Evolutionary conservation across 2,797 vertebrate genomes (phyloP).

Genomic region (Hippocampus kuda): DNA sequence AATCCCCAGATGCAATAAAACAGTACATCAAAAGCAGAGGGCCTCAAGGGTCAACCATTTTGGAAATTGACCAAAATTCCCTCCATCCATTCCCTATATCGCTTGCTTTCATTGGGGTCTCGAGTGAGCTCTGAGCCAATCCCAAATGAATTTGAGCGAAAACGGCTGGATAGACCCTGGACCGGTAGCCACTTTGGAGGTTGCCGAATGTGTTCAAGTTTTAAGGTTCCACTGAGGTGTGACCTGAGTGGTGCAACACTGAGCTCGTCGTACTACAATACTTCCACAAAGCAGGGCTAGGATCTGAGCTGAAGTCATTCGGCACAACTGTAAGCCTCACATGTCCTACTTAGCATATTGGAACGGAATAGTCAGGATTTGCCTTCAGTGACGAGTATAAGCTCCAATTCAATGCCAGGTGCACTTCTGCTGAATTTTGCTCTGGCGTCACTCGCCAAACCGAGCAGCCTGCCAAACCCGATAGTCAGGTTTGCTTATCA

Average conservation of each 20-base stretch:
- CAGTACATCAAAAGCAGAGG: background rate
- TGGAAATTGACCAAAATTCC: background rate
- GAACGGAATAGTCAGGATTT: slow-evolving; percentile 16
- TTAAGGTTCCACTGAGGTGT: background rate
- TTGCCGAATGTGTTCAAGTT: background rate
- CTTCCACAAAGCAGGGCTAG: slow-evolving; percentile 12
- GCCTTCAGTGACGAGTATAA: slow-evolving; percentile 14
- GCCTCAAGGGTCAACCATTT: background rate
- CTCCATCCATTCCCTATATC: background rate
- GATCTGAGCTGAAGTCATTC: slow-evolving; percentile 20
- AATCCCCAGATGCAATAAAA: background rate
- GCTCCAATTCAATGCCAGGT: slow-evolving; percentile 30
- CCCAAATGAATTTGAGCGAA: background rate
- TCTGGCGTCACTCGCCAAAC: slow-evolving; percentile 18
- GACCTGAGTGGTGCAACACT: background rate
- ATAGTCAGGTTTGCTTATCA: slow-evolving; percentile 56
- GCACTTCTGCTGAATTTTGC: slow-evolving; percentile 26
- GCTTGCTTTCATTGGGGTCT: background rate
- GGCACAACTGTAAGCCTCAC: slow-evolving; percentile 10
- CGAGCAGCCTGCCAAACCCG: slow-evolving; percentile 49
- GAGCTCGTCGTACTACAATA: background rate
- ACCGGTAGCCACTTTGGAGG: background rate
- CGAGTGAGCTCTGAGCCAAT: background rate
- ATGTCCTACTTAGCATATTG: slow-evolving; percentile 29
- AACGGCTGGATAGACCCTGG: no score